phyloP scores from a whole-genome alignment of 2,113 vertebrate species.

The Lepus europaeus region DNA sequence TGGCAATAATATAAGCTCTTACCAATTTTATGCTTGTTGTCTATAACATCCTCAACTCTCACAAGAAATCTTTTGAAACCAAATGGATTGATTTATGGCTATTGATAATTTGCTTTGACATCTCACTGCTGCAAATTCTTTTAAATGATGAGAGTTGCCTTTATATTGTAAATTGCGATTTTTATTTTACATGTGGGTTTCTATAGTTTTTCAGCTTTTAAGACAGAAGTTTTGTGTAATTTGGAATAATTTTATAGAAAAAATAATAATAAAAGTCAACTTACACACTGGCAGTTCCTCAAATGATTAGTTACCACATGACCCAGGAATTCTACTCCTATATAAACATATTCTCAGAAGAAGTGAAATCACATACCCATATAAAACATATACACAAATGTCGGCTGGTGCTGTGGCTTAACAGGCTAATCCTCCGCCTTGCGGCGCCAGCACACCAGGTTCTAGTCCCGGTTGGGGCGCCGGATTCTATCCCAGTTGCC shows the following conservation, averaged over 20 bases:
- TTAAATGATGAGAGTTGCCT: slow-evolving; percentile 91
- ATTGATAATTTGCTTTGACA: slow-evolving; percentile 91
- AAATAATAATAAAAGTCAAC: neutral
- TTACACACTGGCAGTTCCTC: neutral
- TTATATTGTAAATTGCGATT: slow-evolving; percentile 94
- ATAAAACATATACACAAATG: neutral
- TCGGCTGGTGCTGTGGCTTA: neutral
- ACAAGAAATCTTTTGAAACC: slow-evolving; percentile 87
- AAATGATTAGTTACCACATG: neutral
- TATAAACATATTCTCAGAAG: neutral
- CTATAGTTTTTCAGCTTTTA: slow-evolving; percentile 90
- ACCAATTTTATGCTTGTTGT: slow-evolving; percentile 88
- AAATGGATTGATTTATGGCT: slow-evolving; percentile 90
- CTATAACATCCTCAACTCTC: slow-evolving; percentile 89
- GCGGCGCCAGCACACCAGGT: no score
- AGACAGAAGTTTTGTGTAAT: slow-evolving; percentile 93
- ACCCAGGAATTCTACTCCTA: neutral
- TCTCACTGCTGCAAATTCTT: slow-evolving; percentile 90
- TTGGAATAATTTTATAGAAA: slow-evolving; percentile 92
- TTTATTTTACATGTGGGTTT: slow-evolving; percentile 91
- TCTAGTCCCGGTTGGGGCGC: no score
- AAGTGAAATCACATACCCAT: neutral
- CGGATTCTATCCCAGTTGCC: no score
- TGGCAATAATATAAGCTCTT: slow-evolving; percentile 88
- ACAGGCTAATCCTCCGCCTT: no score